Conservation (phyloP, 2,888 invertebrate genomes). For the Agriopis aurantiaria region DNA sequence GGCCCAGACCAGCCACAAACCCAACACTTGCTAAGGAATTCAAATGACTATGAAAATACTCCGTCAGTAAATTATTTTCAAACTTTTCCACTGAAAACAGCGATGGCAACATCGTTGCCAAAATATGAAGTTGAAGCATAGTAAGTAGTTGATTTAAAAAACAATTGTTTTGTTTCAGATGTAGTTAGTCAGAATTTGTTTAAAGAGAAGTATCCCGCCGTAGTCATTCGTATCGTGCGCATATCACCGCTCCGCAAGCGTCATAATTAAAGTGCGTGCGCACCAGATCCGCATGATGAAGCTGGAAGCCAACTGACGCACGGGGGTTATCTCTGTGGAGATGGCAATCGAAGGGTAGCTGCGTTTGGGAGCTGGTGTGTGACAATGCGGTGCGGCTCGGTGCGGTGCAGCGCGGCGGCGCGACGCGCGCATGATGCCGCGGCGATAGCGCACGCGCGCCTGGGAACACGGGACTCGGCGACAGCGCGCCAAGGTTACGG, state of each 20-base stretch:
- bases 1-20: background rate
- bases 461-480: conserved; percentile 42
- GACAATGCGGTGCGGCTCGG: conserved; percentile 4
- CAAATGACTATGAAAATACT: background rate
- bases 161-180: no score
- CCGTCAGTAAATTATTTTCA: background rate
- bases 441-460: conserved; percentile 53
- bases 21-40: background rate
- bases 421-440: conserved; percentile 44
- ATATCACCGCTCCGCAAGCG: background rate
- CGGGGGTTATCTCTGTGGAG: conserved; percentile 18
- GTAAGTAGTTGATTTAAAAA: background rate
- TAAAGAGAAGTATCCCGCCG: background rate
- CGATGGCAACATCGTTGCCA: background rate
- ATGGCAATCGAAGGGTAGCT: conserved; percentile 27
- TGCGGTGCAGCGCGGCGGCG: conserved; percentile 7
- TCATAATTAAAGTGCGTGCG: conserved; percentile 19
- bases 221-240: background rate
- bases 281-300: conserved; percentile 17
- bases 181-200: background rate
- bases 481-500: conserved; percentile 23
- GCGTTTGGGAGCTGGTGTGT: conserved; percentile 4
- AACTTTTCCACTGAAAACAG: background rate
- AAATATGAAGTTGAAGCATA: conserved; percentile 20
- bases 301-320: conserved; percentile 20